A percentile compares a stretch with the other conserved stretches of the same genome.
Evolutionary conservation across 2,888 invertebrate genomes (phyloP).

Genomic region (Protophormia terraenovae): DNA sequence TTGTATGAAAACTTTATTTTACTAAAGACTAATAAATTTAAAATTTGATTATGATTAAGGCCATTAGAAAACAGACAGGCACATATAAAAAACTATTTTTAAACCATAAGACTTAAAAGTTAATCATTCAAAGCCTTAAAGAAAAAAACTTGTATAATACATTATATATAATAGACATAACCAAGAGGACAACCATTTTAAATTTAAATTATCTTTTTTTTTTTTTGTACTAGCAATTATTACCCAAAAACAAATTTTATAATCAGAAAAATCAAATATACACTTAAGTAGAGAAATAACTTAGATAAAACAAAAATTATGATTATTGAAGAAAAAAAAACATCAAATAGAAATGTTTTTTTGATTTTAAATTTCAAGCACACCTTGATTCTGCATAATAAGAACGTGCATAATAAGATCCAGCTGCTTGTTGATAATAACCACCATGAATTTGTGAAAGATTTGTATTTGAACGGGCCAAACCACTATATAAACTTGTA

Average conservation of each 20-base stretch:
- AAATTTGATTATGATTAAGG: no score
- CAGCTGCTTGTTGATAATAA: constrained; percentile 57
- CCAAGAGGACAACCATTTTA: constrained; percentile 36
- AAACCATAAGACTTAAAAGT: no score
- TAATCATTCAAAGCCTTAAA: no score
- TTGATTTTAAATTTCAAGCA: constrained; percentile 69
- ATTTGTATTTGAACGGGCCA: constrained; percentile 72
- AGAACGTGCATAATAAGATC: constrained; percentile 76
- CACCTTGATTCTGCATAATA: constrained; percentile 78
- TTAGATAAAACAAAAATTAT: constrained; percentile 33
- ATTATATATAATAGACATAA: no score
- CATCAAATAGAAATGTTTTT: background rate
- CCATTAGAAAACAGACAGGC: no score
- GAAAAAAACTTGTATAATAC: constrained; percentile 6
- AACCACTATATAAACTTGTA: constrained; percentile 55
- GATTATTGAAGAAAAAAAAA: constrained; percentile 52
- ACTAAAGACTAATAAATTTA: no score
- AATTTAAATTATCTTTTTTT: no score
- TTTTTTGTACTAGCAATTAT: constrained; percentile 42
- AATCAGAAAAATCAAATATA: constrained; percentile 50
- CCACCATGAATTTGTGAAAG: constrained; percentile 72
- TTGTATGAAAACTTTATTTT: no score
- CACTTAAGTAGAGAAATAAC: constrained; percentile 16
- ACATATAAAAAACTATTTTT: no score
- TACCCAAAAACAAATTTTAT: constrained; percentile 11